Evolutionary conservation across 2,797 vertebrate genomes (phyloP).

Genomic region (Coilia nasus): DNA sequence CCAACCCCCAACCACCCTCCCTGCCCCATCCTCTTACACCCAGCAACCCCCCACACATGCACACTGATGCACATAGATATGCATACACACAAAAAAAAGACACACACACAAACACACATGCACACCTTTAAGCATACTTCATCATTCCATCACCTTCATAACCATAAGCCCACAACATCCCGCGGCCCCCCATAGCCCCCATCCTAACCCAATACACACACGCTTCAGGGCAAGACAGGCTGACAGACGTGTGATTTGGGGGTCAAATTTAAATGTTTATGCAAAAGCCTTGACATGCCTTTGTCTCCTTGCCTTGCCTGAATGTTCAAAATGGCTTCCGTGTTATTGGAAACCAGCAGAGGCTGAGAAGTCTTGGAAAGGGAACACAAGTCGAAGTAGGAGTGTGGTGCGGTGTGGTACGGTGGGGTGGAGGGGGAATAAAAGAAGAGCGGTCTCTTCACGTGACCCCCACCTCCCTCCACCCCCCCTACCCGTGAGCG

Average conservation of each 20-base stretch:
- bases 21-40: no score
- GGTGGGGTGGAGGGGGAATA: neutral
- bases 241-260: conserved; percentile 7
- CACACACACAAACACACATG: neutral
- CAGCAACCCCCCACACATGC: neutral
- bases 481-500: neutral
- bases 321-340: neutral
- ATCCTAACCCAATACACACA: neutral
- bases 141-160: neutral
- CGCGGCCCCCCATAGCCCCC: no score
- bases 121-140: neutral
- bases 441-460: neutral
- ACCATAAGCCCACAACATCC: neutral
- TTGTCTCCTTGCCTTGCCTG: neutral
- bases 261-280: conserved; percentile 13
- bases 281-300: neutral
- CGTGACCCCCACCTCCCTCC: neutral
- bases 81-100: neutral
- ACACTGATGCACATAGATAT: neutral
- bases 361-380: neutral
- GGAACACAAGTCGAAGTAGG: no score
- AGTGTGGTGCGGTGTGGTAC: neutral
- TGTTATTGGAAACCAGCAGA: neutral
- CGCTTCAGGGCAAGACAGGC: neutral
- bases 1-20: neutral